Conservation (phyloP, 2,113 vertebrate genomes). For the Pedetes capensis region DNA sequence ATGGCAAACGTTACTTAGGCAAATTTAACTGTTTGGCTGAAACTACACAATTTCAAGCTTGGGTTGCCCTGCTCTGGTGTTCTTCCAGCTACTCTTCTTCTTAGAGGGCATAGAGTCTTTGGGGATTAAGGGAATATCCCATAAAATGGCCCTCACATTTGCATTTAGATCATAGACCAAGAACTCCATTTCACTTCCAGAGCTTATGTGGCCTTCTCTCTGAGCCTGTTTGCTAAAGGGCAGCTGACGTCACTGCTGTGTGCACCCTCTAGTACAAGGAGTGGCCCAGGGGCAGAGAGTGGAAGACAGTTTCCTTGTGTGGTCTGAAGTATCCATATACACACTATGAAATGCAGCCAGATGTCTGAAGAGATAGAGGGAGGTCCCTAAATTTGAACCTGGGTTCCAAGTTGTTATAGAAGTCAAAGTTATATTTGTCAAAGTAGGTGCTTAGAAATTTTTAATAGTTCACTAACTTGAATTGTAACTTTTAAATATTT, state of each 20-base stretch:
- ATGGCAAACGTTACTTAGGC: constrained; percentile 55
- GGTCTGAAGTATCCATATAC: background rate
- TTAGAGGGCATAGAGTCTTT: background rate
- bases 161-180: background rate
- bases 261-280: background rate
- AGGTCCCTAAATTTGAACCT: background rate
- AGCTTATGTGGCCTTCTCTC: background rate
- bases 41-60: background rate
- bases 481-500: constrained; percentile 36
- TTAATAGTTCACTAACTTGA: background rate
- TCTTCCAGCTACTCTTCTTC: background rate
- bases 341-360: background rate
- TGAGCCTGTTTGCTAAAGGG: background rate
- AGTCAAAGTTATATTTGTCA: background rate
- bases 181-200: background rate
- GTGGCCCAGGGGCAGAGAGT: background rate
- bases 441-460: background rate
- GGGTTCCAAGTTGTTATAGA: background rate
- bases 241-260: background rate
- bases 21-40: constrained; percentile 45
- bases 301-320: background rate
- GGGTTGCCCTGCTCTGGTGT: background rate
- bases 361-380: background rate
- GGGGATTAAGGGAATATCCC: background rate
- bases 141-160: background rate